Base-by-base conservation (phyloP, 2,888 invertebrate genomes). In the Polia nebulosa region DNA sequence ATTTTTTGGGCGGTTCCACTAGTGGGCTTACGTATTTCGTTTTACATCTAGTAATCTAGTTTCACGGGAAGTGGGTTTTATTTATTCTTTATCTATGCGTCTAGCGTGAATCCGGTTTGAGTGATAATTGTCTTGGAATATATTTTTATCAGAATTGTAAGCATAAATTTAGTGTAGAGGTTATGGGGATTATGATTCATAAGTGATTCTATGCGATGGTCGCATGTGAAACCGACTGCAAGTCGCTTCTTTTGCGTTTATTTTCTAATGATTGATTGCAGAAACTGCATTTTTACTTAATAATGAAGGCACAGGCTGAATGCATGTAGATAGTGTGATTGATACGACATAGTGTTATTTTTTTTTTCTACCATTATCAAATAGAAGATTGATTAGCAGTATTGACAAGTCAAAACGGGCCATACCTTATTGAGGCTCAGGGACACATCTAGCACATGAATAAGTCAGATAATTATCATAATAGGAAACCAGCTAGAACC, bases 1-100 rank as follows among this genome's bases (percentile, higher is more conserved):
- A 32, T 44, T 70, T 75, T 73, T 80, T 80, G 82, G 82, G 82
- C 83, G 82, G 82, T 80, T 84, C 82, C 84, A 76, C 39, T 58
- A 64, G 44, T 32, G 44, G 44, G 17, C 56, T 47, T 58, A 29
- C 45, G 58, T 72, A 60, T 80, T 57, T 59, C 60, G 3, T 32
- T 45, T 47, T 47, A 20, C 32, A 60, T 72, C 49, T 69, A 17
- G 32, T 55, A 29, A 60, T 72, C 49, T 69, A 17, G 32, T 55
- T 68, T 45, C 15, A 51, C 22, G 20, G 15, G 44, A 45, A 58
- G 22, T 58, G 25, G 39, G 34, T 58, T 63, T 51, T 1, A 25
- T 56, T 32, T 69, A 58, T 62, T 59, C 32, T 49, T 56, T 72
- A 75, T 62, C 51, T 72, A n/a, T 32, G 55, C 34, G 32, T 66